Evolutionary conservation across 2,113 vertebrate genomes (phyloP), one percentile per base, ranked within the genome.

Genomic region (Oxyura jamaicensis): DNA sequence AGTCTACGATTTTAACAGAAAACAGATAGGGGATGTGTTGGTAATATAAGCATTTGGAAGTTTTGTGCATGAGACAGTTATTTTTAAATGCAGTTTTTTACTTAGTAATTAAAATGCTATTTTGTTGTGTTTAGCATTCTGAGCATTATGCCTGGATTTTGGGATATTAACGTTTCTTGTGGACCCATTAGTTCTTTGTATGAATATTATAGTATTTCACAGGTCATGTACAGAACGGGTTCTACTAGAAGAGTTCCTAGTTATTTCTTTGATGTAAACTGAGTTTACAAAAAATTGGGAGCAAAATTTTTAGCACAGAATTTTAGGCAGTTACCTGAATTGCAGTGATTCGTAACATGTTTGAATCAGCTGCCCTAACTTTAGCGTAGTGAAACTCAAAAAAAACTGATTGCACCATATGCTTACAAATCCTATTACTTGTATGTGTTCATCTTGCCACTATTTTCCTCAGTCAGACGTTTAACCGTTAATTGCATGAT

Each of bases 401-500:
- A 56, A 39, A 31, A 56, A 35, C 23, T 35, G 4, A 8, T 16
- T n/a, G 56, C 11, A 17, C 31, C 21, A 2, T 13, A 2, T 11
- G 31, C 23, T 53, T 29, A 29, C 41, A 26, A 8, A 1, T 55
- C 21, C 13, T 12, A 12, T 19, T 73, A 5, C 3, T 23, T 18
- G 50, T 3, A 2, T 5, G 3, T 15, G 6, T 55, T 48, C 4
- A 13, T 41, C 50, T 16, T 48, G 50, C 12, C 4, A 2, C 50
- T 21, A 1, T 13, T 50, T 58, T 35, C 35, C 35, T 42, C 10
- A 35, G 23, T 42, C 10, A 35, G 23, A 31, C 31, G 2, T 25
- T 58, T 56, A 23, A 13, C n/a, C 0, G 0, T 31, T 77, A 20
- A 21, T 42, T 18, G 9, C 16, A 4, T 35, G 59, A 10, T 58